These are phyloP conservation scores for Sminthopsis crassicaudata DNA, from an alignment of 2,113 vertebrate species.

Conservation along the genomic window DNA sequence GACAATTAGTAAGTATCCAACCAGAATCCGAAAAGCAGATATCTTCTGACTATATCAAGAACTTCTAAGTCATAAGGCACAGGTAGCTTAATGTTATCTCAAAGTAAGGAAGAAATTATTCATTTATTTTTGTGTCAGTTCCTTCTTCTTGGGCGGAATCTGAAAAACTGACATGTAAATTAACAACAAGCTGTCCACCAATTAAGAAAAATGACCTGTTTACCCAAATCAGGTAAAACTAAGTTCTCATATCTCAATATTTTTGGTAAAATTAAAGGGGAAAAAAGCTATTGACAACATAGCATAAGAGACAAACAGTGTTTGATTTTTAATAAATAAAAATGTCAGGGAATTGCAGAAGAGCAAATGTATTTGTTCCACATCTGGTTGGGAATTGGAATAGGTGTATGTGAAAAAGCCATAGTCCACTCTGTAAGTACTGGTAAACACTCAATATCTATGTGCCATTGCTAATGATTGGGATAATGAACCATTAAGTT, in stretches of 20 bases:
- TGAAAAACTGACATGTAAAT: not conserved
- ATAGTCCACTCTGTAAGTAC: not conserved
- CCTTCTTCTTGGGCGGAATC: not conserved
- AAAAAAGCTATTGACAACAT: not conserved
- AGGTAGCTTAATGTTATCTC: not conserved
- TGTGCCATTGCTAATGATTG: not conserved
- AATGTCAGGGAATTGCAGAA: not conserved
- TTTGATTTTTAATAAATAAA: not conserved
- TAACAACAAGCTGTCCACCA: not conserved
- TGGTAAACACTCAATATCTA: not conserved
- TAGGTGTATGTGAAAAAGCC: not conserved
- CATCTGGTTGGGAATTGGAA: not conserved
- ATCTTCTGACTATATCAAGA: not conserved
- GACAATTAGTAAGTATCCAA: not conserved
- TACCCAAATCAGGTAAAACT: not conserved
- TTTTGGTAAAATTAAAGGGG: not conserved
- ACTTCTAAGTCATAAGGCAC: not conserved
- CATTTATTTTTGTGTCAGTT: not conserved
- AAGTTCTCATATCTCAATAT: not conserved
- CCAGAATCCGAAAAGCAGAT: not conserved
- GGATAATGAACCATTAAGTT: not conserved
- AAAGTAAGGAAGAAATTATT: not conserved
- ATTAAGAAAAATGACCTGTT: not conserved
- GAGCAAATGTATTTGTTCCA: not conserved
- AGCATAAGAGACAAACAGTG: not conserved